phyloP scores from a whole-genome alignment of 2,113 vertebrate genomes.

The Psephotus haematonotus region DNA sequence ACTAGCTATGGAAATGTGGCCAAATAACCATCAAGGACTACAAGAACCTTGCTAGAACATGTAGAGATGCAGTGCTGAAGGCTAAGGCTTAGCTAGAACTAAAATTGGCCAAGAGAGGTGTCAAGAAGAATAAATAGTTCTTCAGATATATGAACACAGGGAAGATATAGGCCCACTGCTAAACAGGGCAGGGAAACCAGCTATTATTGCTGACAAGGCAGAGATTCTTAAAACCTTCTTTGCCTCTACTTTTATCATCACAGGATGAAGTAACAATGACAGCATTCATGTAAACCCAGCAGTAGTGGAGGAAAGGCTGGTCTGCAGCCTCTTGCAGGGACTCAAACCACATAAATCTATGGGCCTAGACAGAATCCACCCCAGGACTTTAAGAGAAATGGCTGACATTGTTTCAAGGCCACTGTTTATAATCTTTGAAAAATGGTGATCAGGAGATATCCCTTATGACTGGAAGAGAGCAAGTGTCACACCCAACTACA shows the following conservation, averaged over 20 bases:
- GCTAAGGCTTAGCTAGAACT: neutral
- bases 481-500: neutral
- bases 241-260: neutral
- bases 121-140: neutral
- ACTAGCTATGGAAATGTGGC: neutral
- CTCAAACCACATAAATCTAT: neutral
- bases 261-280: neutral
- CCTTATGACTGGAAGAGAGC: neutral
- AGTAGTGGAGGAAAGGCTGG: neutral
- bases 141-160: neutral
- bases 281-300: neutral
- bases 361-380: neutral
- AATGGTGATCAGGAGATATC: accelerated
- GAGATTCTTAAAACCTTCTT: neutral
- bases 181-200: neutral
- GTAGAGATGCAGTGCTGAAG: neutral
- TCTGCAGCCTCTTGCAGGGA: neutral
- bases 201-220: neutral
- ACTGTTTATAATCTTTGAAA: neutral
- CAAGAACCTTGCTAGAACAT: neutral
- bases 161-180: neutral
- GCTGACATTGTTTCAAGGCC: neutral
- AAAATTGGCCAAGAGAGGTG: neutral
- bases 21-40: neutral
- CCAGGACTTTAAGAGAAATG: neutral